Conservation (phyloP, 2,113 vertebrate species). For the Thermophis baileyi region DNA sequence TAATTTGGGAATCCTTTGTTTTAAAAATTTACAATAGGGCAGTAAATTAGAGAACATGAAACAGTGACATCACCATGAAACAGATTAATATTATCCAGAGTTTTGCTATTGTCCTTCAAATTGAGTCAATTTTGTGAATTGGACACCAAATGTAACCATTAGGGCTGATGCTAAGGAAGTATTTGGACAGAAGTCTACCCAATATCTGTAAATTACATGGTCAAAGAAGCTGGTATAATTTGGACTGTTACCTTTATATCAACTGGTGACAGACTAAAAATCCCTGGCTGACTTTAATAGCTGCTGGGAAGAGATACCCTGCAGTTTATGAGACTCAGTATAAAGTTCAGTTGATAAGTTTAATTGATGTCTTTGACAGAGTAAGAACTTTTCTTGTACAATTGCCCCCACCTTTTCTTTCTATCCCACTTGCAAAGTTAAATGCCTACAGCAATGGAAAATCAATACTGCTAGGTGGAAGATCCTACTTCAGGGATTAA, state of each 20-base stretch:
- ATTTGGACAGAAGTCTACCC: conserved; percentile 33
- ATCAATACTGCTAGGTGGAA: conserved; percentile 42
- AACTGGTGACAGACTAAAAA: background rate
- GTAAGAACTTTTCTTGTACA: conserved; percentile 10
- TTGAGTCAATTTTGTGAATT: conserved; percentile 27
- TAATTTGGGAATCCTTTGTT: background rate
- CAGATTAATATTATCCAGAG: conserved; percentile 21
- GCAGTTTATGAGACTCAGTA: background rate
- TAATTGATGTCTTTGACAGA: conserved; percentile 31
- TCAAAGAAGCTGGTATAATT: conserved; percentile 22
- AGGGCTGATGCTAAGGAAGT: conserved; percentile 10
- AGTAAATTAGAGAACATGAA: background rate
- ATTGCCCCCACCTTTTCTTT: conserved; percentile 1
- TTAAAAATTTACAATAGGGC: background rate
- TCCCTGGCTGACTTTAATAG: background rate
- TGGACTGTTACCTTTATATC: background rate
- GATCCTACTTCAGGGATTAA: conserved; percentile 34
- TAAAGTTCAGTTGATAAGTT: conserved; percentile 26
- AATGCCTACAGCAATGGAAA: conserved; percentile 42
- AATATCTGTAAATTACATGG: conserved; percentile 36
- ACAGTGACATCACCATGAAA: conserved; percentile 21
- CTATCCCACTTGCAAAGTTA: conserved; percentile 41
- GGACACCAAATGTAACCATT: background rate
- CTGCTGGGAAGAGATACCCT: background rate
- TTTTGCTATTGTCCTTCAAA: conserved; percentile 19